Base-by-base conservation (phyloP, 2,113 vertebrate species). In the Pterocles orientalis region DNA sequence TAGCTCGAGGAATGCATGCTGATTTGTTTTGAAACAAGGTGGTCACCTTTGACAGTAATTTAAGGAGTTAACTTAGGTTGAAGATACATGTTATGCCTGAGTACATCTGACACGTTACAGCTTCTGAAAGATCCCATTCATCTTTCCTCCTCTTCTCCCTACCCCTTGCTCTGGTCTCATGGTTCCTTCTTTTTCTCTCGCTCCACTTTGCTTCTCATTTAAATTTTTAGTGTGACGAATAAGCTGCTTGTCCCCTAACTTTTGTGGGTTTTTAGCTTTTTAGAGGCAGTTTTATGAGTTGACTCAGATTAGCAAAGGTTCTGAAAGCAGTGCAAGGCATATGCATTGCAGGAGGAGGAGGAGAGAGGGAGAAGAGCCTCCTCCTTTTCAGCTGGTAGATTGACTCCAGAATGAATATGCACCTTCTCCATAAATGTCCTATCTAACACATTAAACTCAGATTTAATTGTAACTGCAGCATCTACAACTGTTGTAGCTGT, bases 311-410 rank as follows among this genome's bases (percentile, higher is more conserved):
- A 61, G 23, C 31, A 70, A 47, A 53, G 6, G 24, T 34, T 57
- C 12, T 45, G 26, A 77, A 36, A 24, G 11, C 19, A 3, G 2
- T 36, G 61, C 33, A 69, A 51, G 13, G 6, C 3, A 0, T 41
- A 12, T 0, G 0, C 19, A 16, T 36, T 9, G 26, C n/a, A 48
- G n/a, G 13, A 57, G 28, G 14, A 79, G 18, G 7, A 3, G 10
- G 19, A 29, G 6, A 83, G 56, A 75, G 20, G 19, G 29, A 86
- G 41, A 36, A 51, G 19, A 23, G 4, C 3, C 8, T 47, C 12
- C 8, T 36, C 11, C 8, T 79, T 60, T 60, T 43, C 39, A 50
- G 21, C 18, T 48, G 31, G 18, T 47, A 39, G 20, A 16, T 14
- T 19, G 4, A 18, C 45, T 65, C n/a, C 47, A 48, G 33, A 53